Base-by-base conservation (phyloP, 1,140 invertebrate species). In the Eumeta japonica region DNA sequence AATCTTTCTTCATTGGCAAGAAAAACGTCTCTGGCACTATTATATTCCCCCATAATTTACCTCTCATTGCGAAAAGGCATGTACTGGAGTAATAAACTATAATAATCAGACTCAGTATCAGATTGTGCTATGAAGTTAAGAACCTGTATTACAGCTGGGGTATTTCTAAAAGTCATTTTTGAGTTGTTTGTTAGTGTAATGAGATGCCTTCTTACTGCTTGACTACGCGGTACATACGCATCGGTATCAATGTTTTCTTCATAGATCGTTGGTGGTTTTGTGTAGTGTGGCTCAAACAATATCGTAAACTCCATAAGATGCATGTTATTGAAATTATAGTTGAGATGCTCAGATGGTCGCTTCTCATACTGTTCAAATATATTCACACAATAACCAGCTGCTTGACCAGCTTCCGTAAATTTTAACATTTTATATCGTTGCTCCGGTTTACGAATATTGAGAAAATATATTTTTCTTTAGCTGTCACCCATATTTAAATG, bases 321-420 rank as follows among this genome's bases (percentile, higher is more conserved):
- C 53, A 62, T 58, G 19, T 58, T 53, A 7, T 30, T 20, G 41
- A 55, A 60, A 52, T 61, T 43, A 30, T 54, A 58, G 38, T 55
- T 27, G 16, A 43, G 39, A 40, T 60, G 50, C n/a, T 46, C 19
- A 30, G 15, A 15, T 16, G 48, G 51, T 11, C 46, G 48, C 33
- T 65, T 58, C 43, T 57, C 49, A 52, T 71, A 64, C 36, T 54
- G 28, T 36, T 67, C 49, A 46, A 65, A 66, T 9, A 65, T 65
- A 41, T 63, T 66, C 24, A 11, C 34, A 32, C 30, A 58, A 36
- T 46, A 52, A 33, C 55, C 54, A 20, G 41, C 40, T 41, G 39
- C 58, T 27, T 47, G 42, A 20, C 48, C 44, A 12, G 19, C 35
- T 27, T 41, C 45, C 36, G 59, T 42, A 42, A 63, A 64, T 37